Evolutionary conservation across 2,113 vertebrate species (phyloP).

Genomic region (Porphyrio hochstetteri): DNA sequence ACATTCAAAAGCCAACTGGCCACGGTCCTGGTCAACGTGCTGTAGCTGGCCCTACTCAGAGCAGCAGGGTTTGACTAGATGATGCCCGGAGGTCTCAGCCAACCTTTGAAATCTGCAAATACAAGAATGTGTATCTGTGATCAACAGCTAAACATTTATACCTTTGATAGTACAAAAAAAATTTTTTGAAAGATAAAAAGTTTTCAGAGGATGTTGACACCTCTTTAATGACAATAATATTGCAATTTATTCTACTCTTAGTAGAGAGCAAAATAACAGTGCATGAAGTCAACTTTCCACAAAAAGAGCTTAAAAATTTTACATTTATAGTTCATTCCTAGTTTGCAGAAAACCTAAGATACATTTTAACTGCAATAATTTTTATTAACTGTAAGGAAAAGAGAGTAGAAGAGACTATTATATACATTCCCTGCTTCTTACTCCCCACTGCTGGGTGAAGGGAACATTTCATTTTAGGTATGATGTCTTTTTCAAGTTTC

Average conservation of each 20-base stretch:
- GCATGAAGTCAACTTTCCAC: neutral
- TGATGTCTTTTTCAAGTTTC: neutral
- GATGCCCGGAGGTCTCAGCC: neutral
- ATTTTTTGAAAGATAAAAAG: neutral
- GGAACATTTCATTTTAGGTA: neutral
- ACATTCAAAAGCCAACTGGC: neutral
- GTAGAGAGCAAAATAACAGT: neutral
- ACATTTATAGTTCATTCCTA: neutral
- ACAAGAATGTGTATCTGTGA: neutral
- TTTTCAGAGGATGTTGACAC: neutral
- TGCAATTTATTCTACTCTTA: neutral
- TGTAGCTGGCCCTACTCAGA: neutral
- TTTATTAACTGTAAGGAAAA: neutral
- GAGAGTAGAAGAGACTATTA: neutral
- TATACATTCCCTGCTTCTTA: neutral
- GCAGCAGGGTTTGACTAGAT: neutral
- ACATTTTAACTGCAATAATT: neutral
- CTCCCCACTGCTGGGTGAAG: neutral
- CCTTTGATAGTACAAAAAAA: neutral
- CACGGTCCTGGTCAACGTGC: neutral
- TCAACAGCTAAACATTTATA: neutral
- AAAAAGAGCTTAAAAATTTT: neutral
- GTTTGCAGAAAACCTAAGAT: neutral
- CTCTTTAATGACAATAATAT: neutral
- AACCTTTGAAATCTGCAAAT: neutral